phyloP scores from a whole-genome alignment of 1,140 invertebrate genomes.

The Philopotamus ludificatus region DNA sequence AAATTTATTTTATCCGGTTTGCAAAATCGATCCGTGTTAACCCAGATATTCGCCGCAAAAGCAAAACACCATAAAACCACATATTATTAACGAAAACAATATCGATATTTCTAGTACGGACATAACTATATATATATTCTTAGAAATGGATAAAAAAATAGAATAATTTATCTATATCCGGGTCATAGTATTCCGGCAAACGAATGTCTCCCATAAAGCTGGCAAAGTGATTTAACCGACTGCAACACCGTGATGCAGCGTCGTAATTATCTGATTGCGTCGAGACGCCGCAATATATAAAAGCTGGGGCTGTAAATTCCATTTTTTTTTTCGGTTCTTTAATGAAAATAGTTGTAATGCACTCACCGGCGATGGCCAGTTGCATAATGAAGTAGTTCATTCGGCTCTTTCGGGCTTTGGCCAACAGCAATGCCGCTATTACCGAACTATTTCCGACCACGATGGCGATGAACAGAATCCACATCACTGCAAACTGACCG shows the following conservation, averaged over 20 bases:
- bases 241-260: not conserved
- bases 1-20: no score
- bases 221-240: not conserved
- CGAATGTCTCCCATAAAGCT: no score
- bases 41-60: no score
- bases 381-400: constrained; percentile 98
- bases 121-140: no score
- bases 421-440: constrained; percentile 76
- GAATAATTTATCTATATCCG: no score
- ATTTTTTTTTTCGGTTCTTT: not conserved
- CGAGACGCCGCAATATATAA: not conserved
- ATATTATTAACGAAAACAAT: no score
- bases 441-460: constrained; percentile 88
- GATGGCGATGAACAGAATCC: constrained; percentile 84
- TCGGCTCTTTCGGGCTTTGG: constrained; percentile 83
- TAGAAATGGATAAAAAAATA: no score
- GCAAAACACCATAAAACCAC: no score
- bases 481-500: constrained; percentile 85
- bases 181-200: no score
- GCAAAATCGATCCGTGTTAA: no score
- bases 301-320: not conserved
- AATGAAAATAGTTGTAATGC: constrained; percentile 1
- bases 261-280: constrained; percentile 2
- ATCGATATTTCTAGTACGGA: no score
- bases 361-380: constrained; percentile 84